Evolutionary conservation across 53 echinoderm and acorn worm genomes (phyloP).

Genomic region (Hippasteria phrygiana): DNA sequence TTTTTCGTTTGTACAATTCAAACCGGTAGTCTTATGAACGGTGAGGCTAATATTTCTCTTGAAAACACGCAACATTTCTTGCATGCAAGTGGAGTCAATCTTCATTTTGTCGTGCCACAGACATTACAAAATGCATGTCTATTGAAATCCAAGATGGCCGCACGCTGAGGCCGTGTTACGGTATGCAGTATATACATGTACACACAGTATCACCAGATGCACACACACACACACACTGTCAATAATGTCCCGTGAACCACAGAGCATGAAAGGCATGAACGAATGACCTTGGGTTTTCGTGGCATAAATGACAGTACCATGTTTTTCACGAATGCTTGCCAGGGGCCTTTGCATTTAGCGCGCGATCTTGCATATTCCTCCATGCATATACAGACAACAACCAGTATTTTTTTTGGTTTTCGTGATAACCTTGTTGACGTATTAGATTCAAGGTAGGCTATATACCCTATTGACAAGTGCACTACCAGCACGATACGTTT

Average conservation of each 20-base stretch:
- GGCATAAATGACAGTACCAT: not conserved
- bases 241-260: not conserved
- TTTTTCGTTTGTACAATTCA: too few species aligned
- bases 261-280: not conserved
- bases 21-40: too few species aligned
- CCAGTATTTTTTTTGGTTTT: not conserved
- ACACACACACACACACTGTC: too few species aligned
- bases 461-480: not conserved
- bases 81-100: too few species aligned
- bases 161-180: not conserved
- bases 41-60: too few species aligned
- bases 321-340: too few species aligned
- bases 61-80: not conserved
- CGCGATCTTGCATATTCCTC: not conserved
- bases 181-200: slow-evolving; percentile 4
- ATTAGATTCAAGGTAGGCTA: not conserved
- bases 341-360: too few species aligned
- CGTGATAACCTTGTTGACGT: not conserved
- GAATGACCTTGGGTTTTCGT: not conserved
- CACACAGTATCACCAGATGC: too few species aligned
- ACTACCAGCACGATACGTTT: slow-evolving; percentile 33
- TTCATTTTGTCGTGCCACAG: too few species aligned
- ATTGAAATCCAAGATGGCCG: slow-evolving; percentile 41
- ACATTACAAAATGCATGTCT: not conserved
- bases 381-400: not conserved